Base-by-base conservation (phyloP, 2,888 invertebrate species). In the Lottia gigantea region DNA sequence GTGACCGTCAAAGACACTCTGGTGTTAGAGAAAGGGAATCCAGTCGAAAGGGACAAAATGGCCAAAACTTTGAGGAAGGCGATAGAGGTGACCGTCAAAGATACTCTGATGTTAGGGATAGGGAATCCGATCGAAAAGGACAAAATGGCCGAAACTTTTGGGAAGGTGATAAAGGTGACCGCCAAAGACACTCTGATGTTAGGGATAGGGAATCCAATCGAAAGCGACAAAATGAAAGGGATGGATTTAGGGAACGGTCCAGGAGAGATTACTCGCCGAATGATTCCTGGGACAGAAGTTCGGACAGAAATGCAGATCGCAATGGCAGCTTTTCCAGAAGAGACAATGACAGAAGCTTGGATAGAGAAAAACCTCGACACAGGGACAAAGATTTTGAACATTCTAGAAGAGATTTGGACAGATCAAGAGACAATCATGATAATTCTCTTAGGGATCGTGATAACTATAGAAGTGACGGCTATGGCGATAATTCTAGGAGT, bases 41-140 rank as follows among this genome's bases (percentile, higher is more conserved):
- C 14, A 46, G 67, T 19, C n/a, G 66, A 46, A 6, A 68, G 40
- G 62, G 63, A 63, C 15, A 71, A 31, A 15, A 46, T 47, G 46
- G 62, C 31, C 25, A 64, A 68, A 14, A 71, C 16, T 46, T 47
- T 26, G 63, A 64, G 26, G 26, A 67, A 47, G 23, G 68, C 47
- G 26, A 61, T 61, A 15, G 47, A 61, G 65, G 66, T 46, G 45
- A 40, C 11, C 40, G 40, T 4, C 40, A 6, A 4, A 40, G 40
- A 40, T 8, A 40, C 7, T 40, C 40, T 62, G 67, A 64, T 45
- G 40, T 23, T n/a, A 72, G 67, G 47, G 46, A 19, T 45, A 55
- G 40, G 40, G 19, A 31, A 23, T 46, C 70, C 14, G 55, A 68
- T 19, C n/a, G 66, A 46, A 6, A 68, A 45, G 62, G 63, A 63